Conservation (phyloP, 2,888 invertebrate genomes). For the Pelosia muscerda region DNA sequence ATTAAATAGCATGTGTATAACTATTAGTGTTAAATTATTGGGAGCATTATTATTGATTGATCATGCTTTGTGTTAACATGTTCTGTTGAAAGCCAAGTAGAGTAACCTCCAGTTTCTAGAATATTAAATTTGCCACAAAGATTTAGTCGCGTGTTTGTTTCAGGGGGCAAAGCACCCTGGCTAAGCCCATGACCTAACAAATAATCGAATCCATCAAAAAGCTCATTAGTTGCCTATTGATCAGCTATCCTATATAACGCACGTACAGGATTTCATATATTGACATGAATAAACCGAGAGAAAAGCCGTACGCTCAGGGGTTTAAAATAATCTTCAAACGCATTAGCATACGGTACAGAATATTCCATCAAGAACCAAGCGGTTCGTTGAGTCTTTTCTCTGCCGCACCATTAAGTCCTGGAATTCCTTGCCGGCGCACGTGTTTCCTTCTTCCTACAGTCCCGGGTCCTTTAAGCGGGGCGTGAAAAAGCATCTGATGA, state of each 20-base stretch:
- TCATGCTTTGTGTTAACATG: slow-evolving; percentile 22
- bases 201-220: not conserved
- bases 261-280: not conserved
- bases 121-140: not conserved
- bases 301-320: not conserved
- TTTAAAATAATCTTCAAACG: too few species aligned
- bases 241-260: not conserved
- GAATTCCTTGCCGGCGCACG: too few species aligned
- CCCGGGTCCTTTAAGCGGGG: too few species aligned
- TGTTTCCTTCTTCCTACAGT: too few species aligned
- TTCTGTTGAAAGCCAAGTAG: slow-evolving; percentile 22
- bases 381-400: too few species aligned
- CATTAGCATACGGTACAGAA: too few species aligned
- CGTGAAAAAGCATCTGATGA: too few species aligned
- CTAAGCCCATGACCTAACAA: not conserved
- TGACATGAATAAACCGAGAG: not conserved
- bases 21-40: slow-evolving; percentile 39
- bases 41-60: slow-evolving; percentile 18
- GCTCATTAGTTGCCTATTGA: not conserved
- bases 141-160: too few species aligned
- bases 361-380: too few species aligned
- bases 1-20: slow-evolving; percentile 54
- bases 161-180: not conserved
- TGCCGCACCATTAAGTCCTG: too few species aligned
- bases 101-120: slow-evolving; percentile 1